Base-by-base conservation (phyloP, 2,113 vertebrate genomes). In the Neotragus pygmaeus region DNA sequence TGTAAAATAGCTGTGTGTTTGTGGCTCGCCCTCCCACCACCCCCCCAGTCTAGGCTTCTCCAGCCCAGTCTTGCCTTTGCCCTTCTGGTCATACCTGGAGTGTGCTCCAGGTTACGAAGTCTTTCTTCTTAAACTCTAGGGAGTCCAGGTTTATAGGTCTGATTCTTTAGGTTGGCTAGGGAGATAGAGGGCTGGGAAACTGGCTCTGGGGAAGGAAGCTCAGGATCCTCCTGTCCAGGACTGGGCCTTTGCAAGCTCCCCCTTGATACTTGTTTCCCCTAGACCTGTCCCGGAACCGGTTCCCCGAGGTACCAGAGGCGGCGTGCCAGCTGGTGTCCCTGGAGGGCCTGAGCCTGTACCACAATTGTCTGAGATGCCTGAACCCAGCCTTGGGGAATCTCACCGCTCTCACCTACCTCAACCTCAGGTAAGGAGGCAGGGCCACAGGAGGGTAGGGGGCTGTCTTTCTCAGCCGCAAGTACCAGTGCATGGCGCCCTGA, bases 211-310 rank as follows among this genome's bases (percentile, higher is more conserved):
- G 81, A 49, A 66, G 33, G 81, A 49, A 66, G 75, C 45, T 66
- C 84, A 81, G 16, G 64, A 83, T 70, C 55, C 28, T 88, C 47
- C 43, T 94, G 51, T 95, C 51, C 36, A 53, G 64, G 64, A 28
- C 80, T 51, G 78, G 58, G 33, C 43, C 55, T 58, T 78, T 88
- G 55, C 33, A 43, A 88, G 58, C 87, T 91, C 81, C 84, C 36
- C 4, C n/a, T 28, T 62, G 11, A 33, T 16, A 33, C 47, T 58
- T 94, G 21, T 66, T 33, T 97, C 53, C 95, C 89, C 5, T 97
- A 99, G 99, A 99, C 98, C 98, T 99, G 87, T 99, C 99, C 0
- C 99, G 99, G 98, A 99, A 99, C 98, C 99, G 99, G 1, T 99
- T 99, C 55, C 99, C 99, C n/a, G 99, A 99, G 98, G 98, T 99